phyloP scores from a whole-genome alignment of 1,140 invertebrate genomes.

The Aricia agestis region DNA sequence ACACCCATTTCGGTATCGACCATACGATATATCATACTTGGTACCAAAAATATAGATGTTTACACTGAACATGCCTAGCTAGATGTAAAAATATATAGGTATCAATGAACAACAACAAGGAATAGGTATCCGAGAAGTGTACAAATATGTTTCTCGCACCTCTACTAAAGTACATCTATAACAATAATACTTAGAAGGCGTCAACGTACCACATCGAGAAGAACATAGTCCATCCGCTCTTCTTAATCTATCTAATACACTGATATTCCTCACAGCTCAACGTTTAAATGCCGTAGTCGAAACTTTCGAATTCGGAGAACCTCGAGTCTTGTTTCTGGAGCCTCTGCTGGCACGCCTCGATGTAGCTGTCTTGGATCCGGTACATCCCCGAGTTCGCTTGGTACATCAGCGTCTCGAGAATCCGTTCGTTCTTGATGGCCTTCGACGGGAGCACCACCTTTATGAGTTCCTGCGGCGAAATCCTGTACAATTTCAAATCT shows the following conservation, averaged over 20 bases:
- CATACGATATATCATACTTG: conserved; percentile 52
- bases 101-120: conserved; percentile 75
- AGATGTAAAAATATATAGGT: conserved; percentile 75
- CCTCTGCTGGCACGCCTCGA: conserved; percentile 91
- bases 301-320: conserved; percentile 87
- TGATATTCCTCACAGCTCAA: conserved; percentile 69
- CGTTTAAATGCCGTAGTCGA: conserved; percentile 82
- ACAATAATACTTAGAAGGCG: conserved; percentile 75
- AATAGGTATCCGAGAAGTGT: conserved; percentile 71
- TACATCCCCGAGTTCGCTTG: conserved; percentile 96
- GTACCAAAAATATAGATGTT: conserved; percentile 74
- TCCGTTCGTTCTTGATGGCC: conserved; percentile 94
- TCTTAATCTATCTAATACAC: conserved; percentile 70
- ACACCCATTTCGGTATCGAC: conserved; percentile 11
- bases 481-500: conserved; percentile 92
- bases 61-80: conserved; percentile 72
- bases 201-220: conserved; percentile 68
- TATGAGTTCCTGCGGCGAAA: conserved; percentile 94
- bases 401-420: conserved; percentile 94
- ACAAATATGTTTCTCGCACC: conserved; percentile 68
- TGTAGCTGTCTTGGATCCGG: conserved; percentile 90
- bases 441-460: conserved; percentile 95
- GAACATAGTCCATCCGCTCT: conserved; percentile 55
- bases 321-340: conserved; percentile 91
- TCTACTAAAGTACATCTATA: conserved; percentile 70